Evolutionary conservation across 2,888 invertebrate species (phyloP).

Genomic region (Morinoia aosen): DNA sequence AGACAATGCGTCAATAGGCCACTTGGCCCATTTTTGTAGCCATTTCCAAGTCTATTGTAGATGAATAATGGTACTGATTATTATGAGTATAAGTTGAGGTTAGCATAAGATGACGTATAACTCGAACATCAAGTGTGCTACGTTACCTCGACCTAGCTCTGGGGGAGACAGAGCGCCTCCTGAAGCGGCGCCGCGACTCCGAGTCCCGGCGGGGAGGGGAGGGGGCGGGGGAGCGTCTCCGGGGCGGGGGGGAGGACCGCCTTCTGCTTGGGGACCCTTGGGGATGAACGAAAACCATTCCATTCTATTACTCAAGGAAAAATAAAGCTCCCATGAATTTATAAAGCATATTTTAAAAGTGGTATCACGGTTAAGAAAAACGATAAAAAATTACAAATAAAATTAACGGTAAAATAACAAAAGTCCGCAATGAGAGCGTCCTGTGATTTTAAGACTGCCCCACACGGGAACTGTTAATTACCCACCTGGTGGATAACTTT

Average conservation of each 20-base stretch:
- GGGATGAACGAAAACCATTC: neutral
- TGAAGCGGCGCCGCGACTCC: neutral
- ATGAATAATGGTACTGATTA: no score
- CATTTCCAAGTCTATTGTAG: no score
- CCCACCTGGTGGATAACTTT: neutral
- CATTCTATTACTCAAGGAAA: neutral
- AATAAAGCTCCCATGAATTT: neutral
- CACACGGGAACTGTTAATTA: no score
- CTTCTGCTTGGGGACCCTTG: neutral
- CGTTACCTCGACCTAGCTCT: neutral
- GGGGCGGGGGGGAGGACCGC: conserved; percentile 35
- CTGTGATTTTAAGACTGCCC: no score
- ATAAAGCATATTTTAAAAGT: neutral
- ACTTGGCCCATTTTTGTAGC: no score
- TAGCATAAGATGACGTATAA: no score
- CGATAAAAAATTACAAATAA: neutral
- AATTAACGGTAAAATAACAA: neutral
- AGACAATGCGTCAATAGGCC: no score
- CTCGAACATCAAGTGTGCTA: no score
- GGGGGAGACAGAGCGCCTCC: conserved; percentile 12
- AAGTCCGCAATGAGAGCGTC: no score
- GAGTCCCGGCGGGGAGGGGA: neutral
- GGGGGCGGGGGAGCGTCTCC: neutral
- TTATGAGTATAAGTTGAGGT: no score
- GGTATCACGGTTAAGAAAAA: neutral